Evolutionary conservation across 1,140 invertebrate genomes (phyloP).

Genomic region (Platyscapa corneri): DNA sequence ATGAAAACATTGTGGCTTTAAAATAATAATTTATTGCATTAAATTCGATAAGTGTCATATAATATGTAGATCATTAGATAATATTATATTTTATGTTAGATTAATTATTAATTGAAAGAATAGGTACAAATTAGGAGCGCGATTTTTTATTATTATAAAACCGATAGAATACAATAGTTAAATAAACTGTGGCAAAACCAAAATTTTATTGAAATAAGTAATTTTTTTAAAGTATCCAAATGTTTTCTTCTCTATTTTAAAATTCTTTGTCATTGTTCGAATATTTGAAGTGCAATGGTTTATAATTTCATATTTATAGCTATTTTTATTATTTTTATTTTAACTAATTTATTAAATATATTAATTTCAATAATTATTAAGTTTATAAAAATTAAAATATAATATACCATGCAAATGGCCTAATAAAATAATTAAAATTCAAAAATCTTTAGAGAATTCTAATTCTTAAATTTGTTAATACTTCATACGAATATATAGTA

Average conservation of each 20-base stretch:
- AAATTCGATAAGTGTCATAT: background rate
- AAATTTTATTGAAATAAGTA: background rate
- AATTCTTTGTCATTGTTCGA: background rate
- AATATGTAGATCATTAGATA: background rate
- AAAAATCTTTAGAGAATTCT: slow-evolving; percentile 1
- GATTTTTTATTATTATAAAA: slow-evolving; percentile 45
- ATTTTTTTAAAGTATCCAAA: background rate
- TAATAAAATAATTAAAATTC: slow-evolving; percentile 16
- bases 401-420: background rate
- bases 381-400: background rate
- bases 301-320: too few species aligned
- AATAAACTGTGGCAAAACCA: background rate
- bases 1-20: background rate
- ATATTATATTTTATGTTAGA: background rate
- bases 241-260: background rate
- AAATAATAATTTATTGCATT: background rate
- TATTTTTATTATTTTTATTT: too few species aligned
- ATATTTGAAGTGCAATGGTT: background rate
- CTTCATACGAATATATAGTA: slow-evolving; percentile 23
- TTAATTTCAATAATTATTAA: background rate
- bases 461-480: slow-evolving; percentile 21
- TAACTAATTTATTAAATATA: background rate
- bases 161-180: slow-evolving; percentile 21
- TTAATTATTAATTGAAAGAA: background rate
- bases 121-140: background rate